phyloP scores from a whole-genome alignment of 1,140 invertebrate species.

The Pantala flavescens region DNA sequence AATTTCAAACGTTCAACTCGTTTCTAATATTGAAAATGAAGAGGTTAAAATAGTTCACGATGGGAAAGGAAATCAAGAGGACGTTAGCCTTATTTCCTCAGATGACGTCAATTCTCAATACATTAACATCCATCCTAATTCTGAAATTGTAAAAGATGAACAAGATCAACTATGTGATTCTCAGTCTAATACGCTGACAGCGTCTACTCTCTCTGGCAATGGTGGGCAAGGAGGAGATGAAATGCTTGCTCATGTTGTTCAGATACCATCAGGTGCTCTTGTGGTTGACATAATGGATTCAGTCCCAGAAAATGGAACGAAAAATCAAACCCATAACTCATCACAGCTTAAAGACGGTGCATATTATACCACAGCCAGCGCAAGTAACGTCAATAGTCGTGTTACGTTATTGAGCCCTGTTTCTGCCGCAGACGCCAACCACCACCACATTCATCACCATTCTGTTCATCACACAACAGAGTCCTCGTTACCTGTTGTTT shows the following conservation, averaged over 20 bases:
- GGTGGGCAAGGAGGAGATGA: background rate
- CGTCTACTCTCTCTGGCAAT: background rate
- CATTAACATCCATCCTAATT: background rate
- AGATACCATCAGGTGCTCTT: slow-evolving; percentile 7
- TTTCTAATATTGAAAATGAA: slow-evolving; percentile 11
- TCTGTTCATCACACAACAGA: slow-evolving; percentile 7
- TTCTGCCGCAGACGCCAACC: background rate
- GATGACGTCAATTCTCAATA: background rate
- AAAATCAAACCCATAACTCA: background rate
- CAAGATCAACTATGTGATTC: background rate
- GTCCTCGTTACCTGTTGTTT: background rate
- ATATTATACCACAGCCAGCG: slow-evolving; percentile 8
- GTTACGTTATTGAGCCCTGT: background rate
- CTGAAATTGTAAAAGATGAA: background rate
- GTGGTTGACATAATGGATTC: slow-evolving; percentile 13
- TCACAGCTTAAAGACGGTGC: slow-evolving; percentile 11
- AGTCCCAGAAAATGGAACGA: background rate
- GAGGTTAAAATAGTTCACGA: background rate
- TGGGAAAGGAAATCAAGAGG: no score
- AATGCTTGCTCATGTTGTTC: slow-evolving; percentile 13
- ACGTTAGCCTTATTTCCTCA: background rate
- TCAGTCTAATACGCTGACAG: background rate
- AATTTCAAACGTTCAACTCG: background rate
- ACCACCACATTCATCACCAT: background rate
- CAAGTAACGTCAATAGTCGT: background rate